A percentile compares a stretch with the other conserved stretches of the same genome.
Evolutionary conservation across 2,797 vertebrate species (phyloP).

Genomic region (Sebastes hopkinsi): DNA sequence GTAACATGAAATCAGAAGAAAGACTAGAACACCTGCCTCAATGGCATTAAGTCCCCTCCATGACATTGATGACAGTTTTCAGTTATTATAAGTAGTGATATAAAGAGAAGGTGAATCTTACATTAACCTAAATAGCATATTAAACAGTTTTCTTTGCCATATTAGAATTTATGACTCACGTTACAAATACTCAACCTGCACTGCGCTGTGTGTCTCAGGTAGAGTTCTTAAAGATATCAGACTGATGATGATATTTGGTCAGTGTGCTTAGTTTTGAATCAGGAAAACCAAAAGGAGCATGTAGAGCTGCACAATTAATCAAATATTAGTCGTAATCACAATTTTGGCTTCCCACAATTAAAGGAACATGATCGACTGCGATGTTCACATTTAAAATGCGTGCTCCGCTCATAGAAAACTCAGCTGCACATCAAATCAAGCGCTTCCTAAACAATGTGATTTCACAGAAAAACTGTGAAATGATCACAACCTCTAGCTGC

Average conservation of each 20-base stretch:
- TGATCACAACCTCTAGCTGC: too few species aligned
- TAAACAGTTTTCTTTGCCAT: neutral
- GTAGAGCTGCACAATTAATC: too few species aligned
- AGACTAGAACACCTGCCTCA: constrained; percentile 11
- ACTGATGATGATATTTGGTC: neutral
- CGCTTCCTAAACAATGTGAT: too few species aligned
- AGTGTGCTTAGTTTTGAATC: neutral
- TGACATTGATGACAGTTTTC: constrained; percentile 23
- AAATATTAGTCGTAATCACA: too few species aligned
- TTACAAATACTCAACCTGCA: neutral
- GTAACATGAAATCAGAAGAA: constrained; percentile 14
- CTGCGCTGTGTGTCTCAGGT: neutral
- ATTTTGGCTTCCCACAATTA: too few species aligned
- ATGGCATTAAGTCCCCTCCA: neutral
- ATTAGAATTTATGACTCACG: neutral
- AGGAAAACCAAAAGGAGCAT: neutral
- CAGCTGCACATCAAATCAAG: too few species aligned
- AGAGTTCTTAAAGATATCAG: neutral
- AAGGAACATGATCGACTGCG: too few species aligned
- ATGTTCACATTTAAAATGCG: too few species aligned
- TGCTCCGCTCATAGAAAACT: too few species aligned
- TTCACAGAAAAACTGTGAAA: too few species aligned
- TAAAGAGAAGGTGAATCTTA: neutral
- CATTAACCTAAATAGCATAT: neutral
- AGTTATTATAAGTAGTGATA: neutral